These are phyloP conservation scores for Smittia aterrima DNA, from an alignment of 2,888 invertebrate genomes.

Conservation along the genomic window DNA sequence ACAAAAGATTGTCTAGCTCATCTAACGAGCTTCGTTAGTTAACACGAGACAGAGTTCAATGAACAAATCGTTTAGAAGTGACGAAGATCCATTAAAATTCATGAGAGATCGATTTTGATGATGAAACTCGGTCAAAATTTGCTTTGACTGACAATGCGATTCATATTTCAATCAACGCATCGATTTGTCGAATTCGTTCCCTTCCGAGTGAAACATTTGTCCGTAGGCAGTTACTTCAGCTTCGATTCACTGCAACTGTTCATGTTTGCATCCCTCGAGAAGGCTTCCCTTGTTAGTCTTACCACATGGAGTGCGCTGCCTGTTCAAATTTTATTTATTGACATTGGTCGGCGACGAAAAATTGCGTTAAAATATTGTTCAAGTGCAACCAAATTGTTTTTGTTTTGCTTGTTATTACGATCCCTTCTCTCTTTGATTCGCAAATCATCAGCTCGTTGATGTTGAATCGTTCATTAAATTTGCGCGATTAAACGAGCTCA, in stretches of 20 bases:
- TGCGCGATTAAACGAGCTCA: not conserved
- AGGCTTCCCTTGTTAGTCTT: not conserved
- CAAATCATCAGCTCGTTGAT: not conserved
- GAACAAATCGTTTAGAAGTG: not conserved
- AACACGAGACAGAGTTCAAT: not conserved
- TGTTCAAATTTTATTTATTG: not conserved
- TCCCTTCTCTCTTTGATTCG: not conserved
- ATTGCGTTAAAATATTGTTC: not conserved
- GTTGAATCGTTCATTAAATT: conserved; percentile 2
- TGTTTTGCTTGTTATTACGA: not conserved
- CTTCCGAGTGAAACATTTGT: too few relatives aligned
- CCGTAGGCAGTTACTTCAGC: not conserved
- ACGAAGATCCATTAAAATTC: not conserved
- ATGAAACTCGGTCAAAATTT: not conserved
- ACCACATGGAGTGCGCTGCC: not conserved
- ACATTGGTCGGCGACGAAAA: not conserved
- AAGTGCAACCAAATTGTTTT: not conserved
- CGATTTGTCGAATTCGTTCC: not conserved
- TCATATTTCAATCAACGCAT: not conserved
- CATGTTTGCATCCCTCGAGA: not conserved
- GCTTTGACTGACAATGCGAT: not conserved
- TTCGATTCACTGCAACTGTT: not conserved
- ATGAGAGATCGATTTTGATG: not conserved
- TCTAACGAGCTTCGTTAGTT: too few relatives aligned
- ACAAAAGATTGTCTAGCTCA: not conserved